Conservation (phyloP, 1,140 invertebrate species). For the Agraylea sexmaculata region DNA sequence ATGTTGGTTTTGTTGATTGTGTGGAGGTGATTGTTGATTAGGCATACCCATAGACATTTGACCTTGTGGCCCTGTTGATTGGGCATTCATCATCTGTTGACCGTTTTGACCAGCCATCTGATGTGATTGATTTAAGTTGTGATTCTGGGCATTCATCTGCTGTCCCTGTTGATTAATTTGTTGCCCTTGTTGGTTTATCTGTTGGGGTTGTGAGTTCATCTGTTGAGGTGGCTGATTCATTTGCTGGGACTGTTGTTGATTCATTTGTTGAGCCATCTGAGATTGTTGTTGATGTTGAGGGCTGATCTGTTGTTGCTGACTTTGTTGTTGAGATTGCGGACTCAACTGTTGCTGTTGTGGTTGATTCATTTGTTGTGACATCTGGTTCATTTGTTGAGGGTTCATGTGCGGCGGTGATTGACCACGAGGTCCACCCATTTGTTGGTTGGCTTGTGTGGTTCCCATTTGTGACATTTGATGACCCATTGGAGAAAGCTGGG, state of each 20-base stretch:
- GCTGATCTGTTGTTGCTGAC: slow-evolving; percentile 30
- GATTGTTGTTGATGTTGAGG: slow-evolving; percentile 30
- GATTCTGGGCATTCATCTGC: slow-evolving; percentile 27
- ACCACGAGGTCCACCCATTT: too few relatives aligned
- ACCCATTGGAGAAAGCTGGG: slow-evolving; percentile 20
- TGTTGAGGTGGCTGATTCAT: slow-evolving; percentile 27
- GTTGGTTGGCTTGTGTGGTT: slow-evolving; percentile 17
- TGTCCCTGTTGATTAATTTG: slow-evolving; percentile 34
- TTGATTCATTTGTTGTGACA: slow-evolving; percentile 33
- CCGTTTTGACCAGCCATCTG: slow-evolving; percentile 6
- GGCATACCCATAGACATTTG: slow-evolving; percentile 19
- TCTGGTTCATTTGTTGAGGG: slow-evolving; percentile 33
- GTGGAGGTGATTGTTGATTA: slow-evolving; percentile 31
- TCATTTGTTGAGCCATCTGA: slow-evolving; percentile 29
- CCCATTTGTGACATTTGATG: too few relatives aligned
- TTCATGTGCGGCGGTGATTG: slow-evolving; percentile 22
- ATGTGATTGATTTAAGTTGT: slow-evolving; percentile 7
- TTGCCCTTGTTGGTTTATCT: slow-evolving; percentile 21
- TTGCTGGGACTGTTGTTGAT: slow-evolving; percentile 30
- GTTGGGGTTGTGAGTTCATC: slow-evolving; percentile 38
- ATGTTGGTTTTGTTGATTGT: slow-evolving; percentile 25
- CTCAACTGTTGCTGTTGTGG: slow-evolving; percentile 31
- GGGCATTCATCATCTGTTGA: slow-evolving; percentile 18
- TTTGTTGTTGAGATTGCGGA: slow-evolving; percentile 32
- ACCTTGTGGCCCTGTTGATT: slow-evolving; percentile 12